Conservation (phyloP, 2,113 vertebrate species). For the Mus pahari region DNA sequence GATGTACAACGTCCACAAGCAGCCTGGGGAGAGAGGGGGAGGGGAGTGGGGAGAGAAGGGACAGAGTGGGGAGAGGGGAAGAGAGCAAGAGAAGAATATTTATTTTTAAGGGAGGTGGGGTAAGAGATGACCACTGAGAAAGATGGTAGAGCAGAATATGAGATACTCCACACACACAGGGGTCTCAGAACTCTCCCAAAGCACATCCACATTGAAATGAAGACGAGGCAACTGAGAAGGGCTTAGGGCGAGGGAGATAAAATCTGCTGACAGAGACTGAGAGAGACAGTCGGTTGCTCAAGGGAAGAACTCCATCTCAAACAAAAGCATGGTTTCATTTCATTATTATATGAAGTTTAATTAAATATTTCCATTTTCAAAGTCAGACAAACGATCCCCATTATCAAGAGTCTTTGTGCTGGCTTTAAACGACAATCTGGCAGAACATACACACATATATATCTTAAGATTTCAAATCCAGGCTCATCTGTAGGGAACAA, state of each 20-base stretch:
- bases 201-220: constrained; percentile 66
- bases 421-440: constrained; percentile 26
- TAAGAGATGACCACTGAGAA: constrained; percentile 37
- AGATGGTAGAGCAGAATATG: constrained; percentile 20
- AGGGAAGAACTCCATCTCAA: constrained; percentile 65
- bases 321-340: constrained; percentile 67
- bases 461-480: constrained; percentile 43
- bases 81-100: no score
- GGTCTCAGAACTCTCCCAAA: constrained; percentile 55
- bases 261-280: constrained; percentile 53
- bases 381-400: constrained; percentile 69
- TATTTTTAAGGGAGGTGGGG: background rate
- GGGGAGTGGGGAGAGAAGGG: no score
- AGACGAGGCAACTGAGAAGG: constrained; percentile 45
- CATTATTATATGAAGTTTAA: constrained; percentile 67
- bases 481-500: background rate
- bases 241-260: constrained; percentile 46
- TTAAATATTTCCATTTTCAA: constrained; percentile 76
- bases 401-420: constrained; percentile 49
- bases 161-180: constrained; percentile 2
- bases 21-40: no score
- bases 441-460: background rate
- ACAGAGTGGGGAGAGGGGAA: no score
- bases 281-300: constrained; percentile 52
- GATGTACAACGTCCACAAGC: no score